Conservation (phyloP, 2,113 vertebrate genomes). For the Malurus melanocephalus region DNA sequence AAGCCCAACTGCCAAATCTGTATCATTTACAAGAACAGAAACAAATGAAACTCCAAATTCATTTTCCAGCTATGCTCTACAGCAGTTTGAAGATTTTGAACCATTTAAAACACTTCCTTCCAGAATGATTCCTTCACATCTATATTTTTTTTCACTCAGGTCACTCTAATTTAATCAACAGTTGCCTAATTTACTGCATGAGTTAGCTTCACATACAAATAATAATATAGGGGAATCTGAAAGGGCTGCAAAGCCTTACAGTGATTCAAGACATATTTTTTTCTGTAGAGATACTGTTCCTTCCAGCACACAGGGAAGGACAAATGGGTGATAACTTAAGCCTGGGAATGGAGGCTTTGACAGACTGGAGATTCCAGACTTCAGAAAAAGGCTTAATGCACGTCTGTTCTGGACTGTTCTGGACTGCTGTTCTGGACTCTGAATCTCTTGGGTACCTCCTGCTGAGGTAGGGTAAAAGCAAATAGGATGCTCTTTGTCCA, state of each 20-base stretch:
- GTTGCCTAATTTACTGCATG: background rate
- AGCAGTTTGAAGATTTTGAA: background rate
- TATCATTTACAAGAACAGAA: background rate
- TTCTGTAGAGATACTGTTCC: background rate
- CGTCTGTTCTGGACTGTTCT: too few relatives aligned
- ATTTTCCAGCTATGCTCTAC: background rate
- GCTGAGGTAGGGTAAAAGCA: background rate
- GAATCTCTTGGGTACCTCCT: background rate
- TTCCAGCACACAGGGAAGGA: background rate
- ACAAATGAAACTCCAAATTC: background rate
- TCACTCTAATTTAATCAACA: background rate
- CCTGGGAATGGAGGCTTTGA: background rate
- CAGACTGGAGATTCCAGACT: background rate
- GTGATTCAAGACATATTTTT: background rate
- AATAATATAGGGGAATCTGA: background rate
- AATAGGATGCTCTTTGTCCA: background rate
- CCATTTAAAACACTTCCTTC: background rate
- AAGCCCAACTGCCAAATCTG: background rate
- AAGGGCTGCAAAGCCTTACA: background rate
- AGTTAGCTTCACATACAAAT: background rate
- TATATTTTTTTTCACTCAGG: background rate
- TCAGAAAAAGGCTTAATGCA: background rate
- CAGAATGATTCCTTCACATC: background rate
- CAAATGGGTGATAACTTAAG: background rate
- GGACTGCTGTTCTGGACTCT: background rate